Conservation (phyloP, 2,113 vertebrate species). For the Axis porcinus region DNA sequence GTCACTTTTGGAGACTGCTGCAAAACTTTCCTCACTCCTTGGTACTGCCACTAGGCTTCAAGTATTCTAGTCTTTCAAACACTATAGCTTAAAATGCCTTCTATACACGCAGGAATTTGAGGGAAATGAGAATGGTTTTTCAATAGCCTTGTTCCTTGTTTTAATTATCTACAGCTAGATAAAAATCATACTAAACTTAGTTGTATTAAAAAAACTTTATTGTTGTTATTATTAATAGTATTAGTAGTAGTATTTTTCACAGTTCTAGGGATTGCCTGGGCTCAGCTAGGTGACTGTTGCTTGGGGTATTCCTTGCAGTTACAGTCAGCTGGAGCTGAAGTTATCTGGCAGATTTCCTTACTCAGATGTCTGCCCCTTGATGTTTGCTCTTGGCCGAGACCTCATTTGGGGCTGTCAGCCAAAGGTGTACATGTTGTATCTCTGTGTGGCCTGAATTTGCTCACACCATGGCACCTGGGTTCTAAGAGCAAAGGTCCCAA, state of each 20-base stretch:
- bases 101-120: not conserved
- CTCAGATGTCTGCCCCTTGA: not conserved
- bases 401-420: not conserved
- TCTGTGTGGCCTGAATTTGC: not conserved
- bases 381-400: not conserved
- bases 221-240: not conserved
- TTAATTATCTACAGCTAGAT: not conserved
- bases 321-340: not conserved
- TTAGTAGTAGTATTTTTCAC: not conserved
- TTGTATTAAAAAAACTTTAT: not conserved
- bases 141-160: not conserved
- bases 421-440: not conserved
- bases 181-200: not conserved
- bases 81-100: not conserved
- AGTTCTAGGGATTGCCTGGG: not conserved
- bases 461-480: not conserved
- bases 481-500: not conserved
- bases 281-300: not conserved
- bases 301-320: not conserved
- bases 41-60: not conserved
- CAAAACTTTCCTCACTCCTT: not conserved
- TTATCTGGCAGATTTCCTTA: not conserved
- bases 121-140: not conserved
- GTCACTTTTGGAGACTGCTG: not conserved
- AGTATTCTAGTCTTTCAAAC: constrained; percentile 1